Conservation (phyloP, 2,113 vertebrate species). For the Myrmecophaga tridactyla region DNA sequence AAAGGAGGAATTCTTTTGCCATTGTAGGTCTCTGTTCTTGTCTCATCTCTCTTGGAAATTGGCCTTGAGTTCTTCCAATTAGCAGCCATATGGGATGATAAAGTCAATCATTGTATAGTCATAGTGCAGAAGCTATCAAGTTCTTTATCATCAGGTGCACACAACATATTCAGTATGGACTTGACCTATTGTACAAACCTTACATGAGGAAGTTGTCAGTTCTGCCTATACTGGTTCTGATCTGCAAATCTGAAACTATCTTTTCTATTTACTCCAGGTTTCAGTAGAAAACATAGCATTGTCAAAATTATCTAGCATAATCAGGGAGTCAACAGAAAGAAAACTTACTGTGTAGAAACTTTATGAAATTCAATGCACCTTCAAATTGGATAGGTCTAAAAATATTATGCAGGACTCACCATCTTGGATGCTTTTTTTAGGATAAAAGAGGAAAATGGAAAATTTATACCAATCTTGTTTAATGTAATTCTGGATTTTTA, state of each 20-base stretch:
- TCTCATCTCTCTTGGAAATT: background rate
- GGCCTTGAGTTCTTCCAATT: background rate
- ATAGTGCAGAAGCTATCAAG: background rate
- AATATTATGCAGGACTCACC: background rate
- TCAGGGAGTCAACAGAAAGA: background rate
- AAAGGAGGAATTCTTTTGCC: background rate
- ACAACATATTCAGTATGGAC: background rate
- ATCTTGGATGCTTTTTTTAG: background rate
- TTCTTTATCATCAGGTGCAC: background rate
- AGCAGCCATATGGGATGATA: background rate
- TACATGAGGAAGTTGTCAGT: background rate
- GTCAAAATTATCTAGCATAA: background rate
- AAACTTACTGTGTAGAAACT: background rate
- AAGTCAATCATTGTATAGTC: background rate
- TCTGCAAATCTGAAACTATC: background rate
- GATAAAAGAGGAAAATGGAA: background rate
- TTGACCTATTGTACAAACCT: background rate
- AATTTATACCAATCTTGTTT: background rate
- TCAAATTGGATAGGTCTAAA: background rate
- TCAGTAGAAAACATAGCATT: background rate
- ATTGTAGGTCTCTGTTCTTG: background rate
- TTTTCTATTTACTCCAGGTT: background rate
- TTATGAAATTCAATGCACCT: background rate
- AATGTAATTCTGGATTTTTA: conserved; percentile 21
- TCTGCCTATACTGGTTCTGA: background rate